Evolutionary conservation across 2,113 vertebrate genomes (phyloP).

Genomic region (Varanus salvator): DNA sequence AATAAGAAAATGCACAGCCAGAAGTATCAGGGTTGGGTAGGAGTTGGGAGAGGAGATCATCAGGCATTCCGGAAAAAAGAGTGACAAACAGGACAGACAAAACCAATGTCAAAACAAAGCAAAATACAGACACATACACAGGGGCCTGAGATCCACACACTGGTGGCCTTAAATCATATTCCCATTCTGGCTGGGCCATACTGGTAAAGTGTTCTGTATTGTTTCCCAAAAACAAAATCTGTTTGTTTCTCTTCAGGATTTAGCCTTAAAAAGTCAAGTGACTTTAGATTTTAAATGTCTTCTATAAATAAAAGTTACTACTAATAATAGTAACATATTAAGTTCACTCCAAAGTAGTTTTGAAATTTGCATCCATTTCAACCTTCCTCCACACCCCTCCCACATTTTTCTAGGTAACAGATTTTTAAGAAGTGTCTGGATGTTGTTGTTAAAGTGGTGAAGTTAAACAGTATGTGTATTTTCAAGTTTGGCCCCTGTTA

Average conservation of each 20-base stretch:
- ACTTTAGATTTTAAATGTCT: conserved; percentile 52
- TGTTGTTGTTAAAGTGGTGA: conserved; percentile 69
- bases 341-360: conserved; percentile 68
- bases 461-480: conserved; percentile 48
- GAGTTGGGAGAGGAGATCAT: conserved; percentile 58
- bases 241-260: conserved; percentile 63
- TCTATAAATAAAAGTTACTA: conserved; percentile 72
- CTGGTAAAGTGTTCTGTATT: conserved; percentile 46
- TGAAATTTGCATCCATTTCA: conserved; percentile 50
- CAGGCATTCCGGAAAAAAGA: conserved; percentile 69
- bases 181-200: conserved; percentile 49
- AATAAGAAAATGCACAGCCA: conserved; percentile 73
- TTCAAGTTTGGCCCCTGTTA: conserved; percentile 80
- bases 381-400: conserved; percentile 70
- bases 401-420: conserved; percentile 48
- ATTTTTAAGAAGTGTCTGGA: conserved; percentile 56
- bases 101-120: conserved; percentile 57
- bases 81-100: conserved; percentile 65
- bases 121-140: conserved; percentile 65
- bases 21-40: conserved; percentile 52
- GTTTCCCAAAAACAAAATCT: conserved; percentile 65
- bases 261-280: conserved; percentile 67
- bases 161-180: conserved; percentile 42
- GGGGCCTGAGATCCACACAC: conserved; percentile 61
- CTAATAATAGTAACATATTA: conserved; percentile 57